phyloP scores from a whole-genome alignment of 2,888 invertebrate species.

The Hyalella azteca region DNA sequence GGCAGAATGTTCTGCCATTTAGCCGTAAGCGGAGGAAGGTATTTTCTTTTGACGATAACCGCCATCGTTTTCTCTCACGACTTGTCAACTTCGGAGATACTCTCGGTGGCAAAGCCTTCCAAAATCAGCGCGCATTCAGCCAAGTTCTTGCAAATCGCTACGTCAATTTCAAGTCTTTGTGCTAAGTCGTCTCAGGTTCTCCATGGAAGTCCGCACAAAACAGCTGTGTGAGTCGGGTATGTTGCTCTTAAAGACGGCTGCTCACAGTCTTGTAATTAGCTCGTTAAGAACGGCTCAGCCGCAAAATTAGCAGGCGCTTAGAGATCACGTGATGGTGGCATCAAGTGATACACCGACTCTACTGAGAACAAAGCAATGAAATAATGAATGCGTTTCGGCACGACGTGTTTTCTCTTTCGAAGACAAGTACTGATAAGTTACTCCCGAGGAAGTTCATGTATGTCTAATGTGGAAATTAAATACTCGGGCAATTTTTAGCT shows the following conservation, averaged over 20 bases:
- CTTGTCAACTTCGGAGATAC: not conserved
- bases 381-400: no score
- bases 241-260: not conserved
- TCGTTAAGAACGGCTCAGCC: not conserved
- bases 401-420: no score
- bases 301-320: not conserved
- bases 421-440: no score
- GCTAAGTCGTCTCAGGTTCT: not conserved
- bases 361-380: no score
- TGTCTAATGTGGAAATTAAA: no score
- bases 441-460: no score
- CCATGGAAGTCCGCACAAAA: no score
- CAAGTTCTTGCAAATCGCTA: slow-evolving; percentile 4
- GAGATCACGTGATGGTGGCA: not conserved
- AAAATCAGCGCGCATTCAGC: slow-evolving; percentile 13
- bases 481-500: no score
- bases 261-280: slow-evolving; percentile 16
- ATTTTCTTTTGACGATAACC: slow-evolving; percentile 1
- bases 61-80: not conserved
- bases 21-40: no score
- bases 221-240: not conserved
- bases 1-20: no score
- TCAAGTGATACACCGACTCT: no score
- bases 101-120: not conserved
- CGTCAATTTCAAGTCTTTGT: not conserved